Base-by-base conservation (phyloP, 2,888 invertebrate genomes). In the Pyrgus malvae region DNA sequence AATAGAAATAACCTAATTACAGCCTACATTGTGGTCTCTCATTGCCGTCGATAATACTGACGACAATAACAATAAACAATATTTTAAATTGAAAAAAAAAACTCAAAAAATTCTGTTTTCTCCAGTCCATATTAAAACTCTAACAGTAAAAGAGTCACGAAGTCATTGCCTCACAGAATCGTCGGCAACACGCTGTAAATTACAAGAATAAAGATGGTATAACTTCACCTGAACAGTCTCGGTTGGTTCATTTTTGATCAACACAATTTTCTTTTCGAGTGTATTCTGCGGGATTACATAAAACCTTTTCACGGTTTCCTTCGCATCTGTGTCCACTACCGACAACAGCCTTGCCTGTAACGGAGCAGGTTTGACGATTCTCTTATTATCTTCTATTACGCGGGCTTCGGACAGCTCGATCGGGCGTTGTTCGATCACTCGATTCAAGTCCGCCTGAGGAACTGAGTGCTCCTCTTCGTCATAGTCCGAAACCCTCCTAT, bases 181-280 rank as follows among this genome's bases (percentile, higher is more conserved):
- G n/a, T n/a, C n/a, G n/a, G n/a, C n/a, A n/a, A n/a, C n/a, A n/a
- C n/a, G n/a, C n/a, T n/a, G n/a, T n/a, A n/a, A n/a, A n/a, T n/a
- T n/a, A n/a, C n/a, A n/a, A n/a, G 16, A 37, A 16, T 27, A 9
- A 14, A 3, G 14, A 53, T 71, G 72, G 23, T 23, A 7, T 9
- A 3, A 57, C 84, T 87, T 72, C 69, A 92, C 80, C 69, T 88
- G 88, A 53, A 80, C 75, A 74, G 88, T 65, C 51, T 92, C 91
- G 40, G 78, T 37, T 1, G 91, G 91, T 61, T 93, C 91, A 74
- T 91, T 93, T 74, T 94, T 94, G 58, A 93, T 92, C 49, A 94
- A 89, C 67, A 94, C 91, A 60, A 93, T 82, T 72, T 93, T 94
- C 73, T 94, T 93, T 44, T 94, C 93, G 11, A 87, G 69, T 31